Evolutionary conservation across 2,113 vertebrate genomes (phyloP).

Genomic region (Marcusenius ussheri): DNA sequence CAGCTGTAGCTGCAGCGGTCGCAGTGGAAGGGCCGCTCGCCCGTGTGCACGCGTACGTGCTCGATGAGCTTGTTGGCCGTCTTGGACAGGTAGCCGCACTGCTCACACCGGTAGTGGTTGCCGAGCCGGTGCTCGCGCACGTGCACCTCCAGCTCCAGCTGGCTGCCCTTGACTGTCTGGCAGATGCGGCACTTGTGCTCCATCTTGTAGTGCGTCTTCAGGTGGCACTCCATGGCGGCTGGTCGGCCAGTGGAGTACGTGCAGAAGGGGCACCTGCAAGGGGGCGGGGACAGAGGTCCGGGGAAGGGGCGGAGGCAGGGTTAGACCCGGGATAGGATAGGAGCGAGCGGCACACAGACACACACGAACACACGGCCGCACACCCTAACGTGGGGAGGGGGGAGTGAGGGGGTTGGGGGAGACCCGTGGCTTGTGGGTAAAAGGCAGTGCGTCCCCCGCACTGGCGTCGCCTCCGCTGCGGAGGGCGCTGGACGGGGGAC

Average conservation of each 20-base stretch:
- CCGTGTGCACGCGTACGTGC: slow-evolving; percentile 97
- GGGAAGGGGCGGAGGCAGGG: background rate
- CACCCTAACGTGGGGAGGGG: slow-evolving; percentile 13
- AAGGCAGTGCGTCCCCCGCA: slow-evolving; percentile 25
- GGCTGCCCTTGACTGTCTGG: slow-evolving; percentile 90
- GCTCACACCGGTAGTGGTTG: slow-evolving; percentile 98
- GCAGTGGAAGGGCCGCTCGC: slow-evolving; percentile 99
- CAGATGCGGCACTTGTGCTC: slow-evolving; percentile 99
- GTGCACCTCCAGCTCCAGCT: slow-evolving; percentile 94
- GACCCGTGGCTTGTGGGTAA: slow-evolving; percentile 31
- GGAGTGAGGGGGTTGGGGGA: background rate
- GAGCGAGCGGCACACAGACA: background rate
- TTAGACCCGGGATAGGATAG: background rate
- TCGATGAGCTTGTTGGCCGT: slow-evolving; percentile 99
- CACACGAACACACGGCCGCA: background rate
- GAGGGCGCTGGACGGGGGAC: slow-evolving; percentile 37
- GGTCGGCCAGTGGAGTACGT: slow-evolving; percentile 97
- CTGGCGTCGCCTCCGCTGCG: slow-evolving; percentile 15
- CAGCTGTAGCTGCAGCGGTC: slow-evolving; percentile 99
- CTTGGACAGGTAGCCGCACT: slow-evolving; percentile 99
- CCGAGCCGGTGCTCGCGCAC: slow-evolving; percentile 92
- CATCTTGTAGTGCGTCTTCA: slow-evolving; percentile 98
- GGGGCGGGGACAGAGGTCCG: slow-evolving; percentile 15
- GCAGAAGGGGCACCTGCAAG: slow-evolving; percentile 92
- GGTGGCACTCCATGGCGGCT: slow-evolving; percentile 96